Percentiles rank a stretch among this genome's conserved stretches.
Conservation (phyloP, 2,888 invertebrate species). For the Hesperia comma region DNA sequence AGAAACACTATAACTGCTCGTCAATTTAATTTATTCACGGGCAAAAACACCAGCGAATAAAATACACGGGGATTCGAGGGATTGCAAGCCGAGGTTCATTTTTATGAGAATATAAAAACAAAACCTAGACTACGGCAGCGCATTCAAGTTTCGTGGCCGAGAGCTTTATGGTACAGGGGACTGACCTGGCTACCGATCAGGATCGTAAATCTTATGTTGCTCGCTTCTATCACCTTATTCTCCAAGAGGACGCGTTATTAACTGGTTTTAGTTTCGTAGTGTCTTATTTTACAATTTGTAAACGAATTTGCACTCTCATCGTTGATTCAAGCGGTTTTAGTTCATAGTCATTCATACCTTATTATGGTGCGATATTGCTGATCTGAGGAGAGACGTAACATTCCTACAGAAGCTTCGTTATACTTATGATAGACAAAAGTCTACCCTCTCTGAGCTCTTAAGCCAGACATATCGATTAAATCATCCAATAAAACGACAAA, state of each 20-base stretch:
- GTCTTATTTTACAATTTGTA: not conserved
- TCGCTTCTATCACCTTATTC: conserved; percentile 48
- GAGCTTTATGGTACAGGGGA: conserved; percentile 60
- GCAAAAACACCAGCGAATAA: conserved; percentile 43
- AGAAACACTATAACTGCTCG: conserved; percentile 43
- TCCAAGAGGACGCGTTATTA: not conserved
- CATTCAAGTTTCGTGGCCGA: conserved; percentile 32
- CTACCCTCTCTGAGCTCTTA: too few species aligned
- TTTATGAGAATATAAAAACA: conserved; percentile 34
- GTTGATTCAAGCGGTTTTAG: too few species aligned
- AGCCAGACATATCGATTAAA: too few species aligned
- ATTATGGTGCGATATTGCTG: not conserved
- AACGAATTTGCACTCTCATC: not conserved
- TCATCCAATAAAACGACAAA: too few species aligned
- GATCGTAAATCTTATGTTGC: conserved; percentile 59
- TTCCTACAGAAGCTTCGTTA: too few species aligned
- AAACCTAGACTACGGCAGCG: conserved; percentile 28
- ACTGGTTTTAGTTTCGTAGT: not conserved
- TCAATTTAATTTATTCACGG: conserved; percentile 46
- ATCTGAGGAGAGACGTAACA: too few species aligned
- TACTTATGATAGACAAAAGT: too few species aligned
- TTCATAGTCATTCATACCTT: not conserved
- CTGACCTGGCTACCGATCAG: conserved; percentile 61
- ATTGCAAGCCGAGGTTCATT: conserved; percentile 26
- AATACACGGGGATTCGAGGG: conserved; percentile 30